Conservation (phyloP, 2,113 vertebrate genomes). For the Sinocyclocheilus rhinocerous region DNA sequence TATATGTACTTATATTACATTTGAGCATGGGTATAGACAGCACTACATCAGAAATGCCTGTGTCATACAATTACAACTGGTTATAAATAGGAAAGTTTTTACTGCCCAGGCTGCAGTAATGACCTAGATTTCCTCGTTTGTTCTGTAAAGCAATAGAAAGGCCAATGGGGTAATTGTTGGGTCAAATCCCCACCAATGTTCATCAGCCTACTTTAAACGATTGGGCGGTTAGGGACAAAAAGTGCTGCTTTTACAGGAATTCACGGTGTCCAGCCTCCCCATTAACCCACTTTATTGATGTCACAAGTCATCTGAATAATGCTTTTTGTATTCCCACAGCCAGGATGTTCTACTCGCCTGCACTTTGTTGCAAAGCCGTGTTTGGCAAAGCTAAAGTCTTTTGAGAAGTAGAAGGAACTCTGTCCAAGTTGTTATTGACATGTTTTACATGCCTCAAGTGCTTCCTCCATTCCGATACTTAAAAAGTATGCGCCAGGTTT, state of each 20-base stretch:
- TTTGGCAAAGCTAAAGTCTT: conserved; percentile 9
- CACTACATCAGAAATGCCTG: background rate
- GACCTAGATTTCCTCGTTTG: conserved; percentile 23
- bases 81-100: background rate
- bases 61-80: background rate
- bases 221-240: conserved; percentile 33
- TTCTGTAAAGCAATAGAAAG: background rate
- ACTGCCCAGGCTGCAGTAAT: background rate
- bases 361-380: conserved; percentile 10
- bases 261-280: conserved; percentile 28
- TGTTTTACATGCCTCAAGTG: conserved; percentile 55
- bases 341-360: background rate
- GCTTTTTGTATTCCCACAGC: conserved; percentile 34
- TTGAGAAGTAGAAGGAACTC: conserved; percentile 47
- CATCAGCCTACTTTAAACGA: conserved; percentile 28
- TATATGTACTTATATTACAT: background rate
- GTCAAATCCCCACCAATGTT: conserved; percentile 28
- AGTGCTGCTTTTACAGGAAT: conserved; percentile 49
- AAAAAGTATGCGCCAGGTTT: background rate
- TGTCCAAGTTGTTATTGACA: conserved; percentile 41
- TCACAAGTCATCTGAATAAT: conserved; percentile 31
- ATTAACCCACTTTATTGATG: conserved; percentile 49
- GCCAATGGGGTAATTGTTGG: conserved; percentile 39
- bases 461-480: conserved; percentile 59
- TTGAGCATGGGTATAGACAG: background rate